phyloP scores from a whole-genome alignment of 2,888 invertebrate species.

The Bhutanitis thaidina region DNA sequence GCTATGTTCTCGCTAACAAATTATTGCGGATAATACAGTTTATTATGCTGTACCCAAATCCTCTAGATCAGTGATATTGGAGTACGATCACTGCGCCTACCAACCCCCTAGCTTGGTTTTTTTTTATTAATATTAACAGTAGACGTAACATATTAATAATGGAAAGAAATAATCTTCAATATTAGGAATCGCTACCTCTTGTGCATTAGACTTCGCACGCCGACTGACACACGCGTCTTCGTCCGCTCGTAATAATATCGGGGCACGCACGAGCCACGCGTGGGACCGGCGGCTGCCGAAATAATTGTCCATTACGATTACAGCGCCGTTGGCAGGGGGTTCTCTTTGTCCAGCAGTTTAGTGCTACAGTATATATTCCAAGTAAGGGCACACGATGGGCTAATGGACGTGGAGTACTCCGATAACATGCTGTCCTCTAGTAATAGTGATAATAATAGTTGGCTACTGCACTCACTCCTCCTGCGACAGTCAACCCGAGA shows the following conservation, averaged over 20 bases:
- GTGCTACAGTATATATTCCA: neutral
- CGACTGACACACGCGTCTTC: conserved; percentile 47
- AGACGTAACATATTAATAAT: too few relatives aligned
- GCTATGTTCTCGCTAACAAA: too few relatives aligned
- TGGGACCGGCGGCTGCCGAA: conserved; percentile 73
- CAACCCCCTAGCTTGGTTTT: too few relatives aligned
- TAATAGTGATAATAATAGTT: too few relatives aligned
- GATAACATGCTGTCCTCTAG: conserved; percentile 1
- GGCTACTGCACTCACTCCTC: too few relatives aligned
- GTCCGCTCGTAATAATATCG: conserved; percentile 47
- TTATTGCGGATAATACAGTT: too few relatives aligned
- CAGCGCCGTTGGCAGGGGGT: conserved; percentile 22
- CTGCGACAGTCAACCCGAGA: too few relatives aligned
- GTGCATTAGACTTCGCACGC: conserved; percentile 22
- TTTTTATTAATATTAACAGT: too few relatives aligned
- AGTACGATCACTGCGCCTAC: too few relatives aligned
- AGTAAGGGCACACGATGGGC: neutral
- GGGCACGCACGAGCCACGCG: conserved; percentile 72
- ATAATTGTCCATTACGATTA: conserved; percentile 75
- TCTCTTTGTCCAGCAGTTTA: conserved; percentile 1
- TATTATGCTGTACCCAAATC: too few relatives aligned
- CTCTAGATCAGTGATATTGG: too few relatives aligned
- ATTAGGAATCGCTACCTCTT: conserved; percentile 23
- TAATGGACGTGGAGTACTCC: neutral
- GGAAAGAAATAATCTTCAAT: too few relatives aligned